These are phyloP conservation scores for Pyrochroa serraticornis DNA, from an alignment of 2,888 invertebrate species.

Conservation along the genomic window DNA sequence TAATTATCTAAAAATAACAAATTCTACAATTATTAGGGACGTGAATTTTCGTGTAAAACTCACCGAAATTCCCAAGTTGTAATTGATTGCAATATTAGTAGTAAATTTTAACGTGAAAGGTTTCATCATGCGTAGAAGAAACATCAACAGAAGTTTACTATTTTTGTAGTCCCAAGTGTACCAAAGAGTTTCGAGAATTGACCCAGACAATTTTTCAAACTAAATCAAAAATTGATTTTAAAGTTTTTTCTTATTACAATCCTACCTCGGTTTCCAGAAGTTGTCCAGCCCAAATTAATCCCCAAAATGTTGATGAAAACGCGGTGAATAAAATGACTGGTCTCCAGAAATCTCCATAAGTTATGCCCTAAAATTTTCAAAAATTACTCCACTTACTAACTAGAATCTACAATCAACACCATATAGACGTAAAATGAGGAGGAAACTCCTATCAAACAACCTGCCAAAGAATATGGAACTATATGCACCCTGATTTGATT, in stretches of 20 bases:
- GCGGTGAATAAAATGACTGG: background rate
- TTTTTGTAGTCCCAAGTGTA: background rate
- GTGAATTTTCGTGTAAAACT: no score
- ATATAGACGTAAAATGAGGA: background rate
- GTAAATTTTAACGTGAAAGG: background rate
- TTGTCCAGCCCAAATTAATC: background rate
- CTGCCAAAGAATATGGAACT: background rate
- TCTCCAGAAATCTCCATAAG: background rate
- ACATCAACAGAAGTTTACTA: background rate
- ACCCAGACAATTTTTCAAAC: background rate
- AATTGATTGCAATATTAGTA: background rate
- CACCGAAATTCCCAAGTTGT: background rate
- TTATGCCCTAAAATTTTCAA: no score
- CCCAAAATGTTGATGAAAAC: background rate
- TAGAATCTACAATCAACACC: background rate
- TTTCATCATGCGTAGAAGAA: background rate
- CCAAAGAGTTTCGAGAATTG: background rate
- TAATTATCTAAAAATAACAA: no score
- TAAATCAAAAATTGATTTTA: no score
- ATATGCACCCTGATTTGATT: background rate
- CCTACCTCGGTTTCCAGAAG: background rate
- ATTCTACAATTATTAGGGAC: no score
- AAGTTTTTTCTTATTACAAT: background rate
- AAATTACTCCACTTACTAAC: background rate
- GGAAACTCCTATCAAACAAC: background rate